A percentile compares a stretch with the other conserved stretches of the same genome.
These are phyloP conservation scores for Xiphias gladius DNA, from an alignment of 2,113 vertebrate genomes.

Conservation along the genomic window DNA sequence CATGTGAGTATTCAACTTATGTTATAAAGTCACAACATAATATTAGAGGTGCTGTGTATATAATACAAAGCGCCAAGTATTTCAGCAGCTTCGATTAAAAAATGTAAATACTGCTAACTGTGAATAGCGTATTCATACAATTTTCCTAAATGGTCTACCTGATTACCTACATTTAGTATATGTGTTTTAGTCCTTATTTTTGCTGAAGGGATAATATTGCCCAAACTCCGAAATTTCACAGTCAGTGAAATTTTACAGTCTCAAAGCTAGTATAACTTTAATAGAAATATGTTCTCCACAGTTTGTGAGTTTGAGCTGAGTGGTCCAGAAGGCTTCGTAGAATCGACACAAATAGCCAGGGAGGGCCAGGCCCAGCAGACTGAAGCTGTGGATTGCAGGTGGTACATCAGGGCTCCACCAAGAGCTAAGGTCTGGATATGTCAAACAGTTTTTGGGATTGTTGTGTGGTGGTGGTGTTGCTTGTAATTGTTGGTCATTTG, in stretches of 20 bases:
- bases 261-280: background rate
- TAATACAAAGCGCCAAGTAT: background rate
- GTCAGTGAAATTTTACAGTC: background rate
- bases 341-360: conserved; percentile 90
- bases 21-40: background rate
- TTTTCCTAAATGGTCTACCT: background rate
- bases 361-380: conserved; percentile 89
- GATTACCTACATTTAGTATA: background rate
- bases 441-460: background rate
- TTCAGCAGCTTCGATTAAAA: background rate
- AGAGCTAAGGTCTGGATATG: conserved; percentile 88
- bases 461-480: background rate
- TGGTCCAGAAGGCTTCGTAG: conserved; percentile 94
- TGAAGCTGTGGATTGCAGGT: conserved; percentile 97
- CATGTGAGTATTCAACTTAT: conserved; percentile 87
- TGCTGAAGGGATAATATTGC: background rate
- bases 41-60: background rate
- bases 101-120: background rate
- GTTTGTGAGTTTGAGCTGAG: conserved; percentile 98
- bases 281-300: conserved; percentile 64
- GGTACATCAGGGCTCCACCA: conserved; percentile 95
- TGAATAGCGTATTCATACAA: background rate
- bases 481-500: background rate
- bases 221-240: background rate
- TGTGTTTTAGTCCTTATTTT: background rate